Evolutionary conservation across 1,140 invertebrate species (phyloP).

Genomic region (Anadara kagoshimensis): DNA sequence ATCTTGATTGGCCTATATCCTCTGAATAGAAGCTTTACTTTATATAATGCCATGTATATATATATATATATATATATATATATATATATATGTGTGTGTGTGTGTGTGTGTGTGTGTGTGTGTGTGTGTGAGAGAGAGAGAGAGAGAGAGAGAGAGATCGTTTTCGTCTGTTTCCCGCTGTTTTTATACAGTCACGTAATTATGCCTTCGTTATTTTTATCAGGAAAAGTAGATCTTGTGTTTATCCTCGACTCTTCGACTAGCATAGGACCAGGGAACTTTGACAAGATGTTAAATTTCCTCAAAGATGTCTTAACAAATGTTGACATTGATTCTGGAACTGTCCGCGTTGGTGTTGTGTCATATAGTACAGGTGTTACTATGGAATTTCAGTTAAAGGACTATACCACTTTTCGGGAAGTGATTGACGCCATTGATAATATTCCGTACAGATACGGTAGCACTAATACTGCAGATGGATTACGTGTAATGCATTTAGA

Average conservation of each 20-base stretch:
- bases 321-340: conserved; percentile 57
- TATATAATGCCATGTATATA: too few relatives aligned
- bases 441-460: conserved; percentile 28
- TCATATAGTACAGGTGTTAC: conserved; percentile 51
- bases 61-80: too few relatives aligned
- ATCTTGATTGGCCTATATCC: too few relatives aligned
- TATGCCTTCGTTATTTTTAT: too few relatives aligned
- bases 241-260: too few relatives aligned
- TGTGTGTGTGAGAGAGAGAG: too few relatives aligned
- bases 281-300: conserved; percentile 56
- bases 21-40: too few relatives aligned
- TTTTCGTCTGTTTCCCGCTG: too few relatives aligned
- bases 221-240: conserved; percentile 66
- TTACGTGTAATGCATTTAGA: conserved; percentile 9
- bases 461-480: conserved; percentile 44
- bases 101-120: too few relatives aligned
- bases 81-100: too few relatives aligned
- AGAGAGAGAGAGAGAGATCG: too few relatives aligned
- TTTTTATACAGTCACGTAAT: too few relatives aligned
- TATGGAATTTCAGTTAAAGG: conserved; percentile 43
- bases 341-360: conserved; percentile 57
- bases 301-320: conserved; percentile 51
- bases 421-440: conserved; percentile 13
- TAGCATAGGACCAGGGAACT: conserved; percentile 54
- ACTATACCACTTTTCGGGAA: conserved; percentile 6